Evolutionary conservation across 2,888 invertebrate species (phyloP), one percentile per base, ranked within the genome.

Genomic region (Dolichopus griseipennis): DNA sequence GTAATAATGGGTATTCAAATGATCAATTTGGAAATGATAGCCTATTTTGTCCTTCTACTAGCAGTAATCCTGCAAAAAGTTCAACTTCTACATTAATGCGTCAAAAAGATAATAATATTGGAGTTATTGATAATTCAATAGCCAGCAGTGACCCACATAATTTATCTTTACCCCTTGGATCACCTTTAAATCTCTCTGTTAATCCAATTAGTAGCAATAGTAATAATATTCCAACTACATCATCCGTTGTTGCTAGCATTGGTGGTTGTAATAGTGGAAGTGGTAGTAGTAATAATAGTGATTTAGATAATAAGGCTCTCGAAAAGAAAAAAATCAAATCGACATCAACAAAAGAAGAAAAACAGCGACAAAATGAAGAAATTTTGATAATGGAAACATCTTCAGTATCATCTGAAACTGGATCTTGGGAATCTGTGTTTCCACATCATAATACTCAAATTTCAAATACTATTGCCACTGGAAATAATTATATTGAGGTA

Each of bases 401-500:
- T 6, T 87, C 87, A 1, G 80, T 86, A 67, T 87, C 87, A 43
- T 87, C 87, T 9, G 87, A 87, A 78, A 86, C 86, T 21, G 86
- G 86, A 64, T 86, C 87, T 21, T 87, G 87, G 87, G 87, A 87
- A 75, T 84, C 86, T 0, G 84, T 86, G 15, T 86, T 85, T 77
- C 86, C 86, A 33, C 76, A 76, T 68, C 74, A 70, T 34, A 37
- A 65, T 20, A 20, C 62, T 52, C 69, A 1, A 65, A 20, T 61
- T 64, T 61, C 41, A 18, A 61, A n/a, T 15, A 61, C n/a, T 3
- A 18, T 12, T 81, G 81, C 12, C 82, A 80, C 73, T 27, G 64
- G 27, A 12, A 33, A 20, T 64, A 64, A 52, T 52, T 52, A 52
- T 52, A 15, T 52, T 52, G 52, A 52, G 52, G 52, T 52, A 52